Percentiles rank a stretch among this genome's conserved stretches.
phyloP scores from a whole-genome alignment of 2,888 invertebrate genomes.

The Pollenia griseotomentosa region DNA sequence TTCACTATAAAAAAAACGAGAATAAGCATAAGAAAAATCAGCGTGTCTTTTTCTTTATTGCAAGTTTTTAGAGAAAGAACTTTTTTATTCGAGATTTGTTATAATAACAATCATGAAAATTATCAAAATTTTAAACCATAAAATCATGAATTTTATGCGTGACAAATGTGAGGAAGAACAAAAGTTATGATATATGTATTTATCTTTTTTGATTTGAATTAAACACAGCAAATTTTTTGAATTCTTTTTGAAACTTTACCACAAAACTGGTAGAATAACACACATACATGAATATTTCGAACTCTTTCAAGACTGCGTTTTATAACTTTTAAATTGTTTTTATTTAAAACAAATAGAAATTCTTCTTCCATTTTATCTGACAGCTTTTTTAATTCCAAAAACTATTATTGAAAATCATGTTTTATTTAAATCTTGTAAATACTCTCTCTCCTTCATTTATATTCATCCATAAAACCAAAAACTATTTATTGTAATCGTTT shows the following conservation, averaged over 20 bases:
- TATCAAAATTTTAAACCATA: conserved; percentile 14
- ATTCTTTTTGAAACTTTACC: too few species aligned
- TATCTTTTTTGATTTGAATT: not conserved
- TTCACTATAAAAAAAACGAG: conserved; percentile 14
- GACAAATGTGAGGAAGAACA: not conserved
- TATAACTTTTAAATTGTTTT: too few species aligned
- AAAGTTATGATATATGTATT: not conserved
- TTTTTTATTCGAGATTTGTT: not conserved
- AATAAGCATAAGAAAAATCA: conserved; percentile 28
- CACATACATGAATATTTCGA: too few species aligned
- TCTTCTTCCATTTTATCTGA: not conserved
- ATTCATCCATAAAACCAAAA: conserved; percentile 37
- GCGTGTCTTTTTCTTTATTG: not conserved
- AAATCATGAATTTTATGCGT: conserved; percentile 18
- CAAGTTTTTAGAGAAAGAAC: not conserved
- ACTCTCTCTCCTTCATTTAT: conserved; percentile 25
- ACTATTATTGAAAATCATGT: conserved; percentile 6
- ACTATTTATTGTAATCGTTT: conserved; percentile 34
- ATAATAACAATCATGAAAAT: conserved; percentile 39
- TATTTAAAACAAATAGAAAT: too few species aligned
- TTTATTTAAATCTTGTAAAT: not conserved
- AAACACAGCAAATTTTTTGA: too few species aligned
- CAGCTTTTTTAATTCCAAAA: not conserved
- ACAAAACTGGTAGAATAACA: too few species aligned
- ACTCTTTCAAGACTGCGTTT: too few species aligned